Evolutionary conservation across 1,140 invertebrate genomes (phyloP), one percentile per base, ranked within the genome.

Genomic region (Dolichoris vasculosae): DNA sequence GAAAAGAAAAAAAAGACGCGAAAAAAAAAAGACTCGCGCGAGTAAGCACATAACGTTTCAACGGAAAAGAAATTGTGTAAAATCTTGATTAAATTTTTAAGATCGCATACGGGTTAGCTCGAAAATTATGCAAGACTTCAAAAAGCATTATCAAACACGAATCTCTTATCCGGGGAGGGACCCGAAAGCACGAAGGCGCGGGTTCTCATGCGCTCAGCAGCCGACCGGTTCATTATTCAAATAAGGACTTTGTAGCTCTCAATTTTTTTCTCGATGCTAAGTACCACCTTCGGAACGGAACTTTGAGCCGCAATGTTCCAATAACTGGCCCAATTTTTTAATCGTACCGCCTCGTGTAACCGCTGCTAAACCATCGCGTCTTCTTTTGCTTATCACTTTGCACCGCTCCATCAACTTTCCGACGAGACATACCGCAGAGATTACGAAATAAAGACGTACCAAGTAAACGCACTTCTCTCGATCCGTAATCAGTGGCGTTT

Each of bases 271-370:
- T 82, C 69, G 32, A 30, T 51, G 43, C 8, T 40, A 82, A 83
- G 40, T 63, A 64, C 71, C 40, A 77, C 55, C 75, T 64, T 69
- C 30, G 59, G 48, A 55, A 51, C n/a, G 30, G 43, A 40, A 76
- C 73, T 76, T 69, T 6, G 9, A 17, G 30, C 43, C 6, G n/a
- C 75, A 2, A 9, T 59, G 23, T 13, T 59, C 23, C 23, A 26
- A 17, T 32, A 67, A 43, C 13, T 71, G 83, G 38, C 59, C 82
- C 82, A 84, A 84, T 84, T 84, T 78, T 77, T 84, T 84, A 84
- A 84, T 78, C 78, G 46, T 35, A 76, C 30, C 20, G 17, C 75
- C 13, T 43, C 15, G 26, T 9, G 59, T 46, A 23, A 69, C 59
- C n/a, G 23, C 75, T 73, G 67, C 69, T 35, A 55, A 69, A 71